Percentiles rank a stretch among this genome's conserved stretches.
These are phyloP conservation scores for Kradibia gibbosae DNA, from an alignment of 1,140 invertebrate genomes.

Conservation along the genomic window DNA sequence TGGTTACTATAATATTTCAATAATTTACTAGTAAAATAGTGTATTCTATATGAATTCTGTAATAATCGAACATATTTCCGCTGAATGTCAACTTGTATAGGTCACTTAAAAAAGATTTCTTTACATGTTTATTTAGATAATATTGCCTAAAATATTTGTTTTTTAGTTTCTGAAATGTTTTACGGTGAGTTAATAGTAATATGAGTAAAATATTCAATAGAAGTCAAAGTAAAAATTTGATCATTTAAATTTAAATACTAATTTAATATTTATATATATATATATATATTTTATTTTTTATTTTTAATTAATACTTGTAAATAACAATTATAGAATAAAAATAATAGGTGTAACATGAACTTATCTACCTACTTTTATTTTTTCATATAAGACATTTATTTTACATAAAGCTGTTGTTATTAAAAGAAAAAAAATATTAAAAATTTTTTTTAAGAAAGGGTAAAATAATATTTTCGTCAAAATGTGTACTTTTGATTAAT, in stretches of 20 bases:
- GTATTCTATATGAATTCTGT: constrained; percentile 34
- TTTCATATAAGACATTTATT: not conserved
- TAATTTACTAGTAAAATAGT: not conserved
- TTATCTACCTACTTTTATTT: not conserved
- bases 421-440: not conserved
- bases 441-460: not conserved
- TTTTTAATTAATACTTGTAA: too few species aligned
- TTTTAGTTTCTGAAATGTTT: not conserved
- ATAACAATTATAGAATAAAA: too few species aligned
- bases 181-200: too few species aligned
- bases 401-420: not conserved
- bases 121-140: constrained; percentile 43
- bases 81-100: constrained; percentile 44
- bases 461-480: not conserved
- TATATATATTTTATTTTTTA: too few species aligned
- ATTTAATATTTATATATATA: too few species aligned
- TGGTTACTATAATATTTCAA: not conserved
- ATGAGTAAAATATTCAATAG: not conserved
- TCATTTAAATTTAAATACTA: too few species aligned
- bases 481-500: not conserved
- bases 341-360: not conserved
- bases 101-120: constrained; percentile 52
- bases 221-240: too few species aligned
- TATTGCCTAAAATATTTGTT: constrained; percentile 13
- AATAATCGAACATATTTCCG: constrained; percentile 52